A percentile compares a stretch with the other conserved stretches of the same genome.
These are phyloP conservation scores for Eidolon helvum DNA, from an alignment of 2,113 vertebrate genomes.

Conservation along the genomic window DNA sequence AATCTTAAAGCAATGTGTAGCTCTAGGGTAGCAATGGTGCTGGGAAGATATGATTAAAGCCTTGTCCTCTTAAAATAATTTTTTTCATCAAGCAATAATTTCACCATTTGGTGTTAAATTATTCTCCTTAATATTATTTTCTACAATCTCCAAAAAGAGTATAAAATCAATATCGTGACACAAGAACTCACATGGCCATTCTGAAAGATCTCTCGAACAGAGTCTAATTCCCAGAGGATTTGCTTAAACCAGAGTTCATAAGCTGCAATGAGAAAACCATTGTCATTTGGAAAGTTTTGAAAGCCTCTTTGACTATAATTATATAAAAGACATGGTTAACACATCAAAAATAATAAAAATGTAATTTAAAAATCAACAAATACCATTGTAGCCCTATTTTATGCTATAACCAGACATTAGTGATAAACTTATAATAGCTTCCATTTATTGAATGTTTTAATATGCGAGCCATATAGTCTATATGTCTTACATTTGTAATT, in stretches of 20 bases:
- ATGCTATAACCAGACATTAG: neutral
- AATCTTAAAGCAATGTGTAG: neutral
- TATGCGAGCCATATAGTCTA: neutral
- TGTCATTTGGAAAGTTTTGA: neutral
- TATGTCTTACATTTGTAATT: neutral
- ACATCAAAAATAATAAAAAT: neutral
- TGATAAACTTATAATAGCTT: neutral
- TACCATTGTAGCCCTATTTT: neutral
- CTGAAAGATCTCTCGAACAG: constrained; percentile 94
- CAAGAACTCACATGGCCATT: constrained; percentile 91
- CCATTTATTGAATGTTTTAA: neutral
- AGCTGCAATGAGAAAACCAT: constrained; percentile 80
- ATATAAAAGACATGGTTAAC: neutral
- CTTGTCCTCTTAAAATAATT: neutral
- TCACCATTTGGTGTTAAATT: neutral
- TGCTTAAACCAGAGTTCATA: constrained; percentile 99
- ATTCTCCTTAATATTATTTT: neutral
- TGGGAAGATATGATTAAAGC: neutral
- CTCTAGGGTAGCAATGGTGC: neutral
- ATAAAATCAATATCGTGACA: neutral
- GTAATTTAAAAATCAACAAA: neutral
- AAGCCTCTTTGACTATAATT: neutral
- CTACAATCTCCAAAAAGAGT: neutral
- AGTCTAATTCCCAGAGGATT: constrained; percentile 97
- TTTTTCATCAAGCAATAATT: neutral